phyloP scores from a whole-genome alignment of 2,888 invertebrate genomes.

The Volucella zonaria region DNA sequence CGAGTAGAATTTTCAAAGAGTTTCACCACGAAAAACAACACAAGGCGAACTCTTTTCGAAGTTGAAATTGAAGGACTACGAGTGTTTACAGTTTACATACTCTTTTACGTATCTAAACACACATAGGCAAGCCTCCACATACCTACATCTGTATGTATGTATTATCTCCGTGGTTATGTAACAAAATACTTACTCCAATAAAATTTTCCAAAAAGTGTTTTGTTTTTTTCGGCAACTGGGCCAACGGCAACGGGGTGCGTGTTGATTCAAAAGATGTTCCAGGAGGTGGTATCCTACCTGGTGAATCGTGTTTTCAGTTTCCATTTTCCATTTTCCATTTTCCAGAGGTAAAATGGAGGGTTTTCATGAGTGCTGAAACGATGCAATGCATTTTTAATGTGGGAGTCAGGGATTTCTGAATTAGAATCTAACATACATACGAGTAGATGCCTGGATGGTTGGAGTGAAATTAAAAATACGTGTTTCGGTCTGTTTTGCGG shows the following conservation, averaged over 20 bases:
- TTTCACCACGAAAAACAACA: constrained; percentile 1
- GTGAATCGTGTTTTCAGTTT: not conserved
- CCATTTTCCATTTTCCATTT: not conserved
- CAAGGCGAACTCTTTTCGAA: not conserved
- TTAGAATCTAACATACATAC: constrained; percentile 8
- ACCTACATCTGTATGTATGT: constrained; percentile 28
- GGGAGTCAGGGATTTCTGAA: constrained; percentile 30
- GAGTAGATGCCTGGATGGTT: not conserved
- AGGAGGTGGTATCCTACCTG: not conserved
- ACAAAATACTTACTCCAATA: constrained; percentile 50
- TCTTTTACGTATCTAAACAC: no score
- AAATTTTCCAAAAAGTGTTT: constrained; percentile 58
- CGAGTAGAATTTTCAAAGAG: constrained; percentile 25
- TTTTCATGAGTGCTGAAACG: constrained; percentile 29
- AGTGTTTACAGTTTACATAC: no score
- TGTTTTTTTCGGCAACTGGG: constrained; percentile 5
- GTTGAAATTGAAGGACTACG: no score
- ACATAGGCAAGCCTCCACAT: not conserved
- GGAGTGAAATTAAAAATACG: constrained; percentile 6
- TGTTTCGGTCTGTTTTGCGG: constrained; percentile 3
- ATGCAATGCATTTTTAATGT: constrained; percentile 57
- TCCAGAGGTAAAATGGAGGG: not conserved
- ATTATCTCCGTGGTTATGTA: constrained; percentile 1
- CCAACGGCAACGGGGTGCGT: not conserved
- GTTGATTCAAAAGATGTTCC: not conserved